phyloP scores from a whole-genome alignment of 2,797 vertebrate species.

The Peromyscus nudipes region DNA sequence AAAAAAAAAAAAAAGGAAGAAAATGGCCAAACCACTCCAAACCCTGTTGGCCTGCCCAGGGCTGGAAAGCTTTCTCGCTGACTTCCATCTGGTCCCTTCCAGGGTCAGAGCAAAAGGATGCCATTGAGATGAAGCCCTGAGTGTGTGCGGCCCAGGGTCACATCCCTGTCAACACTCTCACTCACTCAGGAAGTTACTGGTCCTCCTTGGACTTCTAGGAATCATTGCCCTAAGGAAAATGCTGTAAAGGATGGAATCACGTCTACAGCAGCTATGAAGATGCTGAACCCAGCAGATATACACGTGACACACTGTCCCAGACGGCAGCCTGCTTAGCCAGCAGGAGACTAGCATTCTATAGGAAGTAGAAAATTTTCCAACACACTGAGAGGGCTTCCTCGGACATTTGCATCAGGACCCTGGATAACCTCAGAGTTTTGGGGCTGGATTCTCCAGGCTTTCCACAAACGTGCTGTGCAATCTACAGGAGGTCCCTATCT shows the following conservation, averaged over 20 bases:
- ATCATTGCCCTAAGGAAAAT: fast-evolving
- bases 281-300: fast-evolving
- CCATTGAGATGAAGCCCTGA: background rate
- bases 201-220: too few species aligned
- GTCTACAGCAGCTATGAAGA: too few species aligned
- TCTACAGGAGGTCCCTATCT: fast-evolving
- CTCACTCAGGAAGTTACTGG: background rate
- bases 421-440: background rate
- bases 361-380: background rate
- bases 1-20: background rate
- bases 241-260: background rate
- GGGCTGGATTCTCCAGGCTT: background rate
- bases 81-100: fast-evolving
- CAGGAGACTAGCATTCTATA: background rate
- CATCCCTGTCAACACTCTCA: background rate
- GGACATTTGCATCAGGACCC: background rate
- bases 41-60: background rate
- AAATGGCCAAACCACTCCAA: fast-evolving
- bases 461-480: background rate
- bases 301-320: background rate
- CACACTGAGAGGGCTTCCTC: background rate
- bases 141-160: background rate
- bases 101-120: background rate
- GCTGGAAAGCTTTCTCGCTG: background rate
- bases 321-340: too few species aligned